Evolutionary conservation across 2,113 vertebrate species (phyloP), one percentile per base, ranked within the genome.

Genomic region (Progne subis): DNA sequence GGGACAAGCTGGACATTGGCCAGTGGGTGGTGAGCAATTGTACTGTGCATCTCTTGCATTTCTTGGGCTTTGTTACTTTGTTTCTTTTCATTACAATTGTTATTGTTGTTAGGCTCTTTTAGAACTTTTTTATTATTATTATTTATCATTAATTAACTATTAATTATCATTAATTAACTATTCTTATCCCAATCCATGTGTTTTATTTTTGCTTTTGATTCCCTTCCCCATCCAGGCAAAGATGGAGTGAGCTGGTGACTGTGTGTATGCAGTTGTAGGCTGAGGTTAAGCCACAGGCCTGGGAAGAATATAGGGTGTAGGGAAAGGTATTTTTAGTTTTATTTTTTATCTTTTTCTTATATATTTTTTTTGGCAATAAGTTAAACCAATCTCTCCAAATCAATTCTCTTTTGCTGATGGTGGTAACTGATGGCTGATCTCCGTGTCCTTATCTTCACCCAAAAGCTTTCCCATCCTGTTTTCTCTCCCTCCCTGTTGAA

Each of bases 251-350:
- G 25, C 6, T 57, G 14, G 34, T 43, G 14, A 9, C 34, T 50
- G 25, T 0, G 0, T 15, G 12, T 10, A 43, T 2, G 34, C 44
- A 34, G 7, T 23, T 50, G 9, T 26, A 57, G 57, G 14, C 17
- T 81, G 31, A 44, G 14, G 11, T 50, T 23, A 43, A 72, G 23
- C 43, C 43, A 50, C 4, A 2, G 56, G 20, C 4, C 13, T 49
- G 10, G 6, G 15, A 78, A 76, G 23, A 77, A 59, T 18, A 3
- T 11, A 88, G 12, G 4, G 10, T 7, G 6, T 24, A 18, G 19
- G 5, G 12, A 29, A 39, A 46, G 1, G 3, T 24, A 19, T 5
- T 67, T 67, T 56, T 57, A 56, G 1, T 8, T 34, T 39, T 20
- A 7, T 46, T 44, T 59, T 67, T 46, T 43, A 11, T 67, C 26